A percentile compares a stretch with the other conserved stretches of the same genome.
Evolutionary conservation across 2,888 invertebrate species (phyloP).

Genomic region (Brassicogethes aeneus): DNA sequence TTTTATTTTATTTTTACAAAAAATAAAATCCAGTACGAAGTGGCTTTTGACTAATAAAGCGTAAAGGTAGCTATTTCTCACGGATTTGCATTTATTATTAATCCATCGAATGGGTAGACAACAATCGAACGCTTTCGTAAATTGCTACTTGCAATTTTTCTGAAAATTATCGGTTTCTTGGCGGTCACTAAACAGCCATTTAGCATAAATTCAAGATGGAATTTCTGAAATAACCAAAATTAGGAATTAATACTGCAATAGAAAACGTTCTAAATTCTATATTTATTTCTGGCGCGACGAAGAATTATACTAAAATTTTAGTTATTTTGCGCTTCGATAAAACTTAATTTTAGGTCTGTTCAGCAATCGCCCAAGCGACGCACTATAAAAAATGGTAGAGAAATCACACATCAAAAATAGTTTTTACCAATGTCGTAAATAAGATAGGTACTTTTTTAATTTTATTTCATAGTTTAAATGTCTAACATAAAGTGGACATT

Average conservation of each 20-base stretch:
- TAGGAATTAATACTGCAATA: conserved; percentile 6
- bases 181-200: conserved; percentile 26
- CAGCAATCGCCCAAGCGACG: too few species aligned
- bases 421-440: too few species aligned
- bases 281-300: too few species aligned
- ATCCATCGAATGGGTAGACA: conserved; percentile 20
- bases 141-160: conserved; percentile 30
- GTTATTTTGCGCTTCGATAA: too few species aligned
- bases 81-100: conserved; percentile 14
- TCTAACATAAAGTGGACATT: too few species aligned
- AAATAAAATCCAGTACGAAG: neutral
- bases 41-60: too few species aligned
- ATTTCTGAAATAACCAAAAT: conserved; percentile 14
- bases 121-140: conserved; percentile 6
- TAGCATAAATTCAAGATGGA: conserved; percentile 28
- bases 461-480: too few species aligned
- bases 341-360: too few species aligned
- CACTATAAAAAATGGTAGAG: too few species aligned
- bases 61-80: conserved; percentile 7
- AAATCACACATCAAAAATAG: too few species aligned
- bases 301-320: too few species aligned
- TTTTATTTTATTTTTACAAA: neutral
- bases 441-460: too few species aligned
- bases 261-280: neutral
- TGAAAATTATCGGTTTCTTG: conserved; percentile 31